Conservation (phyloP, 2,888 invertebrate genomes). For the Torymus aiolomorphi region DNA sequence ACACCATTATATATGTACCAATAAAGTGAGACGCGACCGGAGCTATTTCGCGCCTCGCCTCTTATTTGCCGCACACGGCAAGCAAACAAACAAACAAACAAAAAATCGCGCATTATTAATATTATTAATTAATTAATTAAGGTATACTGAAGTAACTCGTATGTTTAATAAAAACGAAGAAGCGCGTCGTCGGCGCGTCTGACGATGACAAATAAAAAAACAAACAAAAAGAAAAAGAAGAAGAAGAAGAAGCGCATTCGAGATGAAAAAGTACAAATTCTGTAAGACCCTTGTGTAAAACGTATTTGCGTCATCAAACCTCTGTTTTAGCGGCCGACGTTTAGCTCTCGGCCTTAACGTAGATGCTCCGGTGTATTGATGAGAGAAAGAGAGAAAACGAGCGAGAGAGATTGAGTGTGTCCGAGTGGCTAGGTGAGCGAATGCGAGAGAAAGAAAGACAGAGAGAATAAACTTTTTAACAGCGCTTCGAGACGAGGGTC, state of each 20-base stretch:
- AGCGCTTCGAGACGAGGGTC: conserved; percentile 48
- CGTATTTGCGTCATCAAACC: conserved; percentile 54
- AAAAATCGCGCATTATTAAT: conserved; percentile 49
- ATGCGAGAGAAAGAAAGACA: conserved; percentile 36
- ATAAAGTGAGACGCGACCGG: neutral
- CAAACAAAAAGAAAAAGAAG: neutral
- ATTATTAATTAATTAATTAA: conserved; percentile 64
- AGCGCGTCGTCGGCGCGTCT: conserved; percentile 40
- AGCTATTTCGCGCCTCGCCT: conserved; percentile 26
- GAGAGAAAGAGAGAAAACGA: conserved; percentile 38
- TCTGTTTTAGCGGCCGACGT: conserved; percentile 59
- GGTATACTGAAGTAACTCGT: conserved; percentile 57
- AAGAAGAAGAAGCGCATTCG: conserved; percentile 41
- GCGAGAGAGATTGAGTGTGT: conserved; percentile 35
- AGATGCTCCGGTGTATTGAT: conserved; percentile 57
- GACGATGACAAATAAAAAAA: conserved; percentile 27
- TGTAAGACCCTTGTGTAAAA: conserved; percentile 78
- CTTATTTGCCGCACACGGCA: conserved; percentile 21
- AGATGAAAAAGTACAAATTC: conserved; percentile 85
- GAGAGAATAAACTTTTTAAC: conserved; percentile 27
- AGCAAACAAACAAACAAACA: conserved; percentile 25
- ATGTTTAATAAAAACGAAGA: conserved; percentile 59
- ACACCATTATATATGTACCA: neutral
- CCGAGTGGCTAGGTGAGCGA: conserved; percentile 27
- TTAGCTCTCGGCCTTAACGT: conserved; percentile 56